Evolutionary conservation across 2,113 vertebrate genomes (phyloP), one percentile per base, ranked within the genome.

Genomic region (Rana temporaria): DNA sequence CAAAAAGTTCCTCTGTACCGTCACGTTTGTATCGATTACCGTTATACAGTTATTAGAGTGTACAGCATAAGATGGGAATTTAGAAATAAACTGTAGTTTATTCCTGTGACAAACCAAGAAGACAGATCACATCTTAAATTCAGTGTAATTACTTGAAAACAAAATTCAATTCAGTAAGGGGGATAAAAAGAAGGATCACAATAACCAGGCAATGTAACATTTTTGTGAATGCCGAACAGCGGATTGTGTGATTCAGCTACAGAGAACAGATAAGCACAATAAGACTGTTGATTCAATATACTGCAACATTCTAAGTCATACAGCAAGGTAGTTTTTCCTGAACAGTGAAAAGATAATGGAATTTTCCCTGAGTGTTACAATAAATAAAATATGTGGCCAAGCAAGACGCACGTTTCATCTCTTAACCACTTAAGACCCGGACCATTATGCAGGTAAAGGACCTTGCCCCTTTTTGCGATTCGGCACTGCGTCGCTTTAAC

Each of bases 261-360:
- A 32, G 6, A 26, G 7, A 57, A 26, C 24, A 32, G 70, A 73
- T 57, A 73, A 73, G 69, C 53, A 57, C 53, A 73, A 57, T 57
- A 24, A 19, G 70, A 26, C 15, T 73, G 56, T 73, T 73, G 52
- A 56, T 73, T 73, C 70, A 56, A 30, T 30, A 73, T 57, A 22
- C 30, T 73, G 52, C 12, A 34, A 18, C 18, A 53, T 32, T 73
- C 56, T 17, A 26, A n/a, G 70, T 26, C 52, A 22, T 34, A 32
- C 53, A 2, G 53, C 22, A 18, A 24, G 2, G 24, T 32, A 73
- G 18, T 57, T 32, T 32, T 24, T 48, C 53, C n/a, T n/a, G 20
- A 53, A 48, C 42, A 53, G 53, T 19, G 69, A 9, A 26, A 18
- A 73, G 70, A 56, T 57, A 73, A n/a, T 16, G 12, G 53, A 73